Evolutionary conservation across 2,113 vertebrate species (phyloP).

Genomic region (Mesitornis unicolor): DNA sequence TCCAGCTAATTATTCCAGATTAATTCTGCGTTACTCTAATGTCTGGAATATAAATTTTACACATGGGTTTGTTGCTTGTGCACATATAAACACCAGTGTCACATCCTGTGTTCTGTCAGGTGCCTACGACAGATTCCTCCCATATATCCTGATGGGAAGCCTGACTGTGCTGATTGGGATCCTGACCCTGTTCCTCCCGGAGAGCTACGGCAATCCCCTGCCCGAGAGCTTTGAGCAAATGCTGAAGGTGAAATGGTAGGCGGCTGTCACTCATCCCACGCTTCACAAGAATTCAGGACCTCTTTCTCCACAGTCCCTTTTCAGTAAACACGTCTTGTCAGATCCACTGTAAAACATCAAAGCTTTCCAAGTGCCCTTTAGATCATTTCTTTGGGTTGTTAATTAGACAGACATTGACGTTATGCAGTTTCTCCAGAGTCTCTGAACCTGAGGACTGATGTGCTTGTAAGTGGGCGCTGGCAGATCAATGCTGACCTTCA

Average conservation of each 20-base stretch:
- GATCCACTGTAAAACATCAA: not conserved
- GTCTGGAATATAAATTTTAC: not conserved
- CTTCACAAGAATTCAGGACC: not conserved
- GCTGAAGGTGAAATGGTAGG: slow-evolving; percentile 82
- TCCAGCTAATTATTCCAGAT: not conserved
- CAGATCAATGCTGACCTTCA: not conserved
- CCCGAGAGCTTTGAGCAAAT: slow-evolving; percentile 85
- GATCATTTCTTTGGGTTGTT: not conserved
- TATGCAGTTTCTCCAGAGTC: not conserved
- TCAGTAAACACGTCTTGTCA: not conserved
- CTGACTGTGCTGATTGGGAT: slow-evolving; percentile 79
- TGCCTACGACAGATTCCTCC: slow-evolving; percentile 76
- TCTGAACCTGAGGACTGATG: not conserved
- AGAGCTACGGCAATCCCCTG: slow-evolving; percentile 74
- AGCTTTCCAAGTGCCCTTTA: not conserved
- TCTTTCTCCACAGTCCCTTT: not conserved
- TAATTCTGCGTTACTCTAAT: not conserved
- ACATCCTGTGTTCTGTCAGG: slow-evolving; percentile 62
- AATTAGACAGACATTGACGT: not conserved
- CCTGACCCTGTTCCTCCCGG: slow-evolving; percentile 81
- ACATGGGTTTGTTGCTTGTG: rapidly evolving
- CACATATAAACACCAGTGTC: not conserved
- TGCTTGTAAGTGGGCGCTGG: not conserved
- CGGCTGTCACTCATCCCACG: not conserved
- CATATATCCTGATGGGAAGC: slow-evolving; percentile 86